Percentiles rank a stretch among this genome's conserved stretches.
phyloP scores from a whole-genome alignment of 92 coral and sea anemone genomes.

The Epizoanthus illoricatus region DNA sequence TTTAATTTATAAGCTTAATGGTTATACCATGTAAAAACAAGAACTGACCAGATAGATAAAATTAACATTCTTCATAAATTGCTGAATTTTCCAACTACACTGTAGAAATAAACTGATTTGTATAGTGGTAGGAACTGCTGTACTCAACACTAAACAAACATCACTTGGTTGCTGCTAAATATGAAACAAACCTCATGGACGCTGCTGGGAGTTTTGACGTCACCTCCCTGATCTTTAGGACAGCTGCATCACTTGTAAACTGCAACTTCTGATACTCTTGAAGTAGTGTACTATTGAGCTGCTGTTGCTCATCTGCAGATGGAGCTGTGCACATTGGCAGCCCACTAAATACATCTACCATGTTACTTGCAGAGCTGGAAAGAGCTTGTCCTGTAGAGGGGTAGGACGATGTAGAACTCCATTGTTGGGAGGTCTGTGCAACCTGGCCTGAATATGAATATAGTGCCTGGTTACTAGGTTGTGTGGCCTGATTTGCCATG shows the following conservation, averaged over 20 bases:
- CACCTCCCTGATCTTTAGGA: slow-evolving; percentile 48
- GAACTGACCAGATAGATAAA: no score
- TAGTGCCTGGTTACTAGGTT: no score
- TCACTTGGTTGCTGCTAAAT: no score
- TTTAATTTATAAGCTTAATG: no score
- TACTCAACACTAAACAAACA: neutral
- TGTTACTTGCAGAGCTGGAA: neutral
- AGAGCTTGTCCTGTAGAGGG: neutral
- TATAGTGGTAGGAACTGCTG: neutral
- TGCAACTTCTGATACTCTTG: slow-evolving; percentile 49
- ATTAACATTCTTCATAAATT: neutral
- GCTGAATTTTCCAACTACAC: neutral
- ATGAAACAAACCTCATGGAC: slow-evolving; percentile 43
- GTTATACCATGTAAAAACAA: no score
- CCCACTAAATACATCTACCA: slow-evolving; percentile 67
- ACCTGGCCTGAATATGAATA: neutral
- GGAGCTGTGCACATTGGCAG: slow-evolving; percentile 31
- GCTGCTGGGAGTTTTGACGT: slow-evolving; percentile 71
- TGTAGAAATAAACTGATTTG: neutral
- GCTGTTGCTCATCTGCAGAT: slow-evolving; percentile 6
- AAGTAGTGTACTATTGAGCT: slow-evolving; percentile 46
- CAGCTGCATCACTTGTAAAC: slow-evolving; percentile 40
- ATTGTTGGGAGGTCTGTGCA: neutral
- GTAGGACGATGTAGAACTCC: no score
- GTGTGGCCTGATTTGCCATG: no score